Evolutionary conservation across 2,113 vertebrate species (phyloP), one percentile per base, ranked within the genome.

Genomic region (Coreoperca whiteheadi): DNA sequence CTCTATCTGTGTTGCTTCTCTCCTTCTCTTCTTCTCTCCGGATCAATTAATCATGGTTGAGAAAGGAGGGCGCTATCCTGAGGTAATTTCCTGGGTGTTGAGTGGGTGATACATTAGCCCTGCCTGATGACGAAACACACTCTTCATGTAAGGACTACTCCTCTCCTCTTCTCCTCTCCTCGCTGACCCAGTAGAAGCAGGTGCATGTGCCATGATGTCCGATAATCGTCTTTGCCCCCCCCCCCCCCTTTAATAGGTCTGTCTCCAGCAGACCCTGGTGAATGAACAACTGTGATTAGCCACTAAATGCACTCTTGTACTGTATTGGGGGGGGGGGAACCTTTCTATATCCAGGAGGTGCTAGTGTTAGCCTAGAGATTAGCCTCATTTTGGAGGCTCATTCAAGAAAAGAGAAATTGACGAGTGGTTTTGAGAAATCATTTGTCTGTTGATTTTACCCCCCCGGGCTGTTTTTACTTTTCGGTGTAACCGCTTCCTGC

Each of bases 31-130:
- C 74, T 75, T 83, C 83, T 70, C 70, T 75, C 71, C n/a, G 82
- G 89, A 94, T 95, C 93, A 94, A 94, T 96, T 94, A 95, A 95
- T 96, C 94, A 94, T 90, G 90, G 85, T 88, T 91, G 90, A 82
- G 85, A 85, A 87, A 82, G 87, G 77, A 89, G 90, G 83, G 88
- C 21, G 81, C 88, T 81, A 77, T 90, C 85, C 90, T 88, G 83
- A 94, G 93, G 90, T 95, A 94, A 96, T 94, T 96, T 95, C 94
- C 94, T 94, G 89, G 83, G 84, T 74, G 84, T 89, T 92, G 92
- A 94, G 89, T 86, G 81, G 90, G 89, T 92, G 91, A 95, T 96
- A 92, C 89, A 93, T 95, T 95, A 93, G 89, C 80, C 79, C 80
- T 65, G 85, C 78, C 86, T 85, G 89, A 93, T 93, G 89, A 93